A percentile compares a stretch with the other conserved stretches of the same genome.
These are phyloP conservation scores for Talpa occidentalis DNA, from an alignment of 2,113 vertebrate genomes.

Conservation along the genomic window DNA sequence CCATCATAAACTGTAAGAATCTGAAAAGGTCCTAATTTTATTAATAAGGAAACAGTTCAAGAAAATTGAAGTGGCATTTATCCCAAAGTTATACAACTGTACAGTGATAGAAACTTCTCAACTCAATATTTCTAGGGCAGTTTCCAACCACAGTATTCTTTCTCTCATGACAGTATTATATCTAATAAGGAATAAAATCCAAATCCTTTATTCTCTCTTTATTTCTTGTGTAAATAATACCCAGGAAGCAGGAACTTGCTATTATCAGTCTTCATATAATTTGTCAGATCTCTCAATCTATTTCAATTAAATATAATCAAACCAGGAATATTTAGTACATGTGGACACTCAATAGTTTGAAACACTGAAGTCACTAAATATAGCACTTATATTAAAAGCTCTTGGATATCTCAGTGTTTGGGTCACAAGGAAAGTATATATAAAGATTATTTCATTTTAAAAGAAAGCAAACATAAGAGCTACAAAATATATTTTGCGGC, in stretches of 20 bases:
- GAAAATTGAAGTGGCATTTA: neutral
- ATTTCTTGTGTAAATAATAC: neutral
- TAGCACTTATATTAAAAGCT: neutral
- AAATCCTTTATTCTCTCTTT: neutral
- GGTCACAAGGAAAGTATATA: neutral
- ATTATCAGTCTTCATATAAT: constrained; percentile 24
- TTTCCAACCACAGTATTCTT: neutral
- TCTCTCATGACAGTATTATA: neutral
- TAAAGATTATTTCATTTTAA: neutral
- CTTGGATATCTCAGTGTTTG: constrained; percentile 1
- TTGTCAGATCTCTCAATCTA: neutral
- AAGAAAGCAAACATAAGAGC: neutral
- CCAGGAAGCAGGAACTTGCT: neutral
- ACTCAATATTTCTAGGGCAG: neutral
- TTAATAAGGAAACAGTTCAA: neutral
- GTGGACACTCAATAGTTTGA: neutral
- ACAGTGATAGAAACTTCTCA: neutral
- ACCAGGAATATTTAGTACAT: neutral
- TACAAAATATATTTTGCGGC: neutral
- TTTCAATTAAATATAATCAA: constrained; percentile 39
- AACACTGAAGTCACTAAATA: neutral
- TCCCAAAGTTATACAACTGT: neutral
- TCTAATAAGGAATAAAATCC: constrained; percentile 29
- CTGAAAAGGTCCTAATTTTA: neutral
- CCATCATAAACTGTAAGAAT: constrained; percentile 28